Percentiles rank a stretch among this genome's conserved stretches.
These are phyloP conservation scores for Patella pellucida DNA, from an alignment of 2,888 invertebrate species.

Conservation along the genomic window DNA sequence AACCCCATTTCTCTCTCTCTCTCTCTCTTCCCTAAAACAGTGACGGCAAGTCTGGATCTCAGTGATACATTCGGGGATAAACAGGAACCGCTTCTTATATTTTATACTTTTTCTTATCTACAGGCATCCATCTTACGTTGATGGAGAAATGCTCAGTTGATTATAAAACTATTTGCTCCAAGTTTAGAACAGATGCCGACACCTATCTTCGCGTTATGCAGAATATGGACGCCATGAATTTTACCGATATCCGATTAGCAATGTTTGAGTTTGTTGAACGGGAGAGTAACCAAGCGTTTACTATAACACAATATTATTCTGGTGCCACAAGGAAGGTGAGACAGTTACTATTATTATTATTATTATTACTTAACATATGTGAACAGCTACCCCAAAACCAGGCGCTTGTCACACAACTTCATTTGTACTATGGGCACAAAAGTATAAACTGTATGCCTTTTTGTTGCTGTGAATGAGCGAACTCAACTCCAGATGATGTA, in stretches of 20 bases:
- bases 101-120: not conserved
- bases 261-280: conserved; percentile 54
- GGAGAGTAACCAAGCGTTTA: conserved; percentile 47
- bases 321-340: not conserved
- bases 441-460: too few relatives aligned
- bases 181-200: conserved; percentile 37
- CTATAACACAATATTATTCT: conserved; percentile 37
- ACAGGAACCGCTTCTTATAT: too few relatives aligned
- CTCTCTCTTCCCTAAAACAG: too few relatives aligned
- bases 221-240: conserved; percentile 48
- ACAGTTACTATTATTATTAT: not conserved
- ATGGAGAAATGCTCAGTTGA: conserved; percentile 53
- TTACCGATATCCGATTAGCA: conserved; percentile 44
- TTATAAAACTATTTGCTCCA: conserved; percentile 48
- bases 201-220: conserved; percentile 43
- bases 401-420: too few relatives aligned
- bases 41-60: too few relatives aligned
- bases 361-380: too few relatives aligned
- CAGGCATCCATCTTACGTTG: conserved; percentile 57
- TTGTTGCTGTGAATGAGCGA: too few relatives aligned
- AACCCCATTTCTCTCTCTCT: too few relatives aligned
- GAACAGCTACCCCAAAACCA: too few relatives aligned
- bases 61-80: too few relatives aligned
- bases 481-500: too few relatives aligned
- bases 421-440: too few relatives aligned